These are phyloP conservation scores for Coenonympha glycerion DNA, from an alignment of 2,888 invertebrate genomes.

Conservation along the genomic window DNA sequence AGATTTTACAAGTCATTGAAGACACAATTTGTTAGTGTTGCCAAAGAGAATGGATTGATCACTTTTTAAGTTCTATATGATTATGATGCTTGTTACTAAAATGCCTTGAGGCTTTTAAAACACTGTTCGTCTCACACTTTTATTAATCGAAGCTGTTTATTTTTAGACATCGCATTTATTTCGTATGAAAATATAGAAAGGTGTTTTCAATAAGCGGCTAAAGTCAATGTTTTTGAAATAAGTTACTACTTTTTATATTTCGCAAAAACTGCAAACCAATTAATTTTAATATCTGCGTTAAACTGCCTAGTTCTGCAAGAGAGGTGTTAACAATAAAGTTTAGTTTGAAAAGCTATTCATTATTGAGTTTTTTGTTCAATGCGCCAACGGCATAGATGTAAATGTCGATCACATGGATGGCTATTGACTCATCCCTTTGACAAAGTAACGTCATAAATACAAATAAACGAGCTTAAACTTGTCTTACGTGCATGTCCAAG, in stretches of 20 bases:
- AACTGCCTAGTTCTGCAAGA: too few relatives aligned
- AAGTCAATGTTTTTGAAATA: constrained; percentile 16
- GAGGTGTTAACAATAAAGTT: too few relatives aligned
- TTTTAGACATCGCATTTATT: constrained; percentile 49
- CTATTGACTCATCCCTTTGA: constrained; percentile 17
- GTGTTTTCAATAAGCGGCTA: constrained; percentile 21
- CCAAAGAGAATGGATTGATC: constrained; percentile 72
- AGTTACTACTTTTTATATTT: neutral
- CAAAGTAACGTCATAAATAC: constrained; percentile 18
- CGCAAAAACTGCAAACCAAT: neutral
- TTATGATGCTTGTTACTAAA: constrained; percentile 55
- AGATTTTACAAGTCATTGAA: constrained; percentile 70
- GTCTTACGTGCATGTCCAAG: constrained; percentile 20
- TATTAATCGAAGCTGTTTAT: constrained; percentile 59
- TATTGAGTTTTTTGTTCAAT: too few relatives aligned
- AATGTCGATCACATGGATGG: neutral
- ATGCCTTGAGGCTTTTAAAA: constrained; percentile 52
- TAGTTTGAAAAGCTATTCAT: too few relatives aligned
- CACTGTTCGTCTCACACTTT: constrained; percentile 45
- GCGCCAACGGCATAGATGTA: too few relatives aligned
- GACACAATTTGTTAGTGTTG: constrained; percentile 65
- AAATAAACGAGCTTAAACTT: constrained; percentile 19
- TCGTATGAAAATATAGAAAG: constrained; percentile 18
- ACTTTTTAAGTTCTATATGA: constrained; percentile 71
- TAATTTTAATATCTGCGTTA: too few relatives aligned